Conservation (phyloP, 1,140 invertebrate species). For the Atopsyche davidsoni region DNA sequence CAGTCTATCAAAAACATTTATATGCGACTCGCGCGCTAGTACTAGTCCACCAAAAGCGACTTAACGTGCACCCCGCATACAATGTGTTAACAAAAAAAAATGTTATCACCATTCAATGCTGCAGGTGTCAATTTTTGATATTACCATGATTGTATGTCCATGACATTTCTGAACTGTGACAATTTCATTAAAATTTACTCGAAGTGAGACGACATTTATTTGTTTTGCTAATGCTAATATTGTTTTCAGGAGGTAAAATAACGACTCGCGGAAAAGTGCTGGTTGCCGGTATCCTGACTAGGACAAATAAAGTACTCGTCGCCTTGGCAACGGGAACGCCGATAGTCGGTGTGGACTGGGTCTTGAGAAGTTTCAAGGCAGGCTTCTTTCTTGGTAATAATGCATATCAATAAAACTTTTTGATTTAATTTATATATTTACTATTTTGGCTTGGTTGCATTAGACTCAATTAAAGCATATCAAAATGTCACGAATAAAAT, state of each 20-base stretch:
- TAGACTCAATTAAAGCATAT: neutral
- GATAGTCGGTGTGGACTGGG: slow-evolving; percentile 13
- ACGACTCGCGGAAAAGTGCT: slow-evolving; percentile 12
- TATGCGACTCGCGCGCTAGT: too few relatives aligned
- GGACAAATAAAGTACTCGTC: slow-evolving; percentile 19
- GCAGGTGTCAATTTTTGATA: too few relatives aligned
- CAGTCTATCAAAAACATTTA: too few relatives aligned
- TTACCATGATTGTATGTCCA: too few relatives aligned
- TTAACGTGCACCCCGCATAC: too few relatives aligned
- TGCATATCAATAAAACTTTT: neutral
- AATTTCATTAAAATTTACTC: too few relatives aligned
- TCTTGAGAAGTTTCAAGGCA: slow-evolving; percentile 7
- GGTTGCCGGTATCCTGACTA: slow-evolving; percentile 5
- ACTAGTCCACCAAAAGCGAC: too few relatives aligned
- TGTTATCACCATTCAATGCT: too few relatives aligned
- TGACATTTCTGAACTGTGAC: too few relatives aligned
- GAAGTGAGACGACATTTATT: too few relatives aligned
- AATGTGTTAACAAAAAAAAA: too few relatives aligned
- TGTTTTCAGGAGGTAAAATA: slow-evolving; percentile 6
- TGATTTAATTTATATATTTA: neutral
- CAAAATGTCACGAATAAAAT: neutral
- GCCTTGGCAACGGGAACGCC: slow-evolving; percentile 17
- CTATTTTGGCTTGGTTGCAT: neutral
- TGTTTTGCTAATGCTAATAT: too few relatives aligned
- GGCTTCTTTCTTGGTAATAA: slow-evolving; percentile 12